Evolutionary conservation across 1,140 invertebrate genomes (phyloP).

Genomic region (Rhyacophila brunnea): DNA sequence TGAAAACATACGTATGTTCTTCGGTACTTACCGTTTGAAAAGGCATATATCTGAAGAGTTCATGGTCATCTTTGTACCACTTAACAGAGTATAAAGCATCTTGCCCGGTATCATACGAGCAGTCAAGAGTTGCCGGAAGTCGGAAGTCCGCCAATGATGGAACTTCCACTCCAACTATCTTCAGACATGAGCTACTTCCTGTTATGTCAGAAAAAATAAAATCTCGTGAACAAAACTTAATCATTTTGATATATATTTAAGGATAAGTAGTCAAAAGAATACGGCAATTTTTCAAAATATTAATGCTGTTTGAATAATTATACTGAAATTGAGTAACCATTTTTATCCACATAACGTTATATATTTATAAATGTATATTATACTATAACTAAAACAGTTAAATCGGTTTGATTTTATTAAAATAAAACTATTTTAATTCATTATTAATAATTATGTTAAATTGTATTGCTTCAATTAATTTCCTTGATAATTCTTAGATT

Average conservation of each 20-base stretch:
- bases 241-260: not conserved
- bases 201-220: not conserved
- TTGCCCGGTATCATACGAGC: slow-evolving; percentile 21
- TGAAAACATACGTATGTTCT: too few relatives aligned
- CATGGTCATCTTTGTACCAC: slow-evolving; percentile 62
- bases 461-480: too few relatives aligned
- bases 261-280: not conserved
- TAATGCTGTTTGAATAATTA: not conserved
- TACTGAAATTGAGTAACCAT: too few relatives aligned
- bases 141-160: slow-evolving; percentile 18
- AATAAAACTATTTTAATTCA: too few relatives aligned
- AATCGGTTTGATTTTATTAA: too few relatives aligned
- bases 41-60: slow-evolving; percentile 62
- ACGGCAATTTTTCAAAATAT: not conserved
- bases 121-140: slow-evolving; percentile 7
- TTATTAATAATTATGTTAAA: too few relatives aligned
- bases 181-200: slow-evolving; percentile 23
- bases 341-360: too few relatives aligned
- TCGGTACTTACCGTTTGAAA: slow-evolving; percentile 27
- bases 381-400: too few relatives aligned
- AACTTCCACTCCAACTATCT: slow-evolving; percentile 19
- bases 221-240: too few relatives aligned
- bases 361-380: too few relatives aligned
- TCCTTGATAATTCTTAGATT: too few relatives aligned
- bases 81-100: slow-evolving; percentile 57